A percentile compares a stretch with the other conserved stretches of the same genome.
These are phyloP conservation scores for Pteronotus mesoamericanus DNA, from an alignment of 2,797 vertebrate genomes.

Conservation along the genomic window DNA sequence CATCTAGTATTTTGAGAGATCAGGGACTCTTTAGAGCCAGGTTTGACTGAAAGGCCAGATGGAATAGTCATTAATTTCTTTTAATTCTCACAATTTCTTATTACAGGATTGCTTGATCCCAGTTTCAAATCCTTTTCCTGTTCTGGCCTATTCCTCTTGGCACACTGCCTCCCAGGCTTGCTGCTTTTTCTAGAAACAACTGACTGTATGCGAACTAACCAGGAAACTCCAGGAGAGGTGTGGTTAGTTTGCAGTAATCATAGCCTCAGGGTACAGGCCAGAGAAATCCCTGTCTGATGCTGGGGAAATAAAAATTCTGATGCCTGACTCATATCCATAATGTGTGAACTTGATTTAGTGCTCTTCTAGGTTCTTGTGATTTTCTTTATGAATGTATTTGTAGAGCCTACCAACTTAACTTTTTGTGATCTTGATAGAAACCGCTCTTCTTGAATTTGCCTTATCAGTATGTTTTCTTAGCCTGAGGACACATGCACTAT, in stretches of 20 bases:
- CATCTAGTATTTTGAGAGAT: background rate
- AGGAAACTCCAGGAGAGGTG: background rate
- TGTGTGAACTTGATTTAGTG: background rate
- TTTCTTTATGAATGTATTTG: background rate
- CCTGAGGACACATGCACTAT: background rate
- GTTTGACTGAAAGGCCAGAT: background rate
- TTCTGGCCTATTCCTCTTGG: background rate
- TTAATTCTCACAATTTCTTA: background rate
- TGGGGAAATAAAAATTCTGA: background rate
- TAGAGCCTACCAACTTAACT: background rate
- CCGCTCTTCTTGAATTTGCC: background rate
- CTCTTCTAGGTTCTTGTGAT: background rate
- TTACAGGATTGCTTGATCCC: background rate
- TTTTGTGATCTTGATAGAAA: background rate
- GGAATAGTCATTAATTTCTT: background rate
- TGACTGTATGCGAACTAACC: background rate
- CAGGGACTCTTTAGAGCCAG: background rate
- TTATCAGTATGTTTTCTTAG: background rate
- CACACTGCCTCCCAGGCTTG: background rate
- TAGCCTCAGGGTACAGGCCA: background rate
- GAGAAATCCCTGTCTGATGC: background rate
- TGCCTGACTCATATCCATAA: background rate
- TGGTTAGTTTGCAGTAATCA: background rate
- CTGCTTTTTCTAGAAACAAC: background rate
- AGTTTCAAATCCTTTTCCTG: background rate